Conservation (phyloP, 2,113 vertebrate genomes). For the Solea solea region DNA sequence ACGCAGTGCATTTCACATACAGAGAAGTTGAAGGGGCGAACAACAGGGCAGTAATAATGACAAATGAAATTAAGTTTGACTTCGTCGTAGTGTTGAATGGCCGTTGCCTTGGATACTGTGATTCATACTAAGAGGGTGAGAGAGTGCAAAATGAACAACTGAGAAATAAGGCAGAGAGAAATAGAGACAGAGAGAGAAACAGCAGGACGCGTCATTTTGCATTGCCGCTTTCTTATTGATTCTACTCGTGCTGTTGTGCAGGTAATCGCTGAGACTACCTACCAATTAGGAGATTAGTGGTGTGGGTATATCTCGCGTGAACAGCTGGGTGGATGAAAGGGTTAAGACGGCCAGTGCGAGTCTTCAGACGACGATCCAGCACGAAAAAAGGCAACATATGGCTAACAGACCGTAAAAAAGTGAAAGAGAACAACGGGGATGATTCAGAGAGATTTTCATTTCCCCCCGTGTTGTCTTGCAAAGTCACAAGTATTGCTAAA, state of each 20-base stretch:
- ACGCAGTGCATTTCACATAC: slow-evolving; percentile 14
- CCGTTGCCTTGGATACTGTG: slow-evolving; percentile 67
- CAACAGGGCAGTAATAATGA: slow-evolving; percentile 57
- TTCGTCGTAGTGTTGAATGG: slow-evolving; percentile 22
- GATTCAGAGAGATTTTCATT: slow-evolving; percentile 35
- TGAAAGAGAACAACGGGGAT: slow-evolving; percentile 14
- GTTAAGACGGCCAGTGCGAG: slow-evolving; percentile 7
- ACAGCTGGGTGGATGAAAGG: slow-evolving; percentile 37
- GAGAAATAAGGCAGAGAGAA: slow-evolving; percentile 34
- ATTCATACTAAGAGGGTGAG: slow-evolving; percentile 48
- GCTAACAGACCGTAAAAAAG: slow-evolving; percentile 16
- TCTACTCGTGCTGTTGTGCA: slow-evolving; percentile 56
- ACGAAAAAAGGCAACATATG: slow-evolving; percentile 46
- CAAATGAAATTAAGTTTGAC: slow-evolving; percentile 62
- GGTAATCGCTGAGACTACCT: slow-evolving; percentile 61
- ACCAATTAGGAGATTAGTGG: slow-evolving; percentile 71
- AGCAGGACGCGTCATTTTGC: slow-evolving; percentile 58
- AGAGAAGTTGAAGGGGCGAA: slow-evolving; percentile 31
- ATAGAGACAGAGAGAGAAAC: slow-evolving; percentile 37
- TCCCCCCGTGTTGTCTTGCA: slow-evolving; percentile 22
- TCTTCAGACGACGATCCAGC: slow-evolving; percentile 21
- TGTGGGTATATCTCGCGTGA: slow-evolving; percentile 48
- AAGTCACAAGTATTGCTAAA: slow-evolving; percentile 41
- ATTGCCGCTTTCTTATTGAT: slow-evolving; percentile 62
- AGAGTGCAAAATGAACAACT: slow-evolving; percentile 29